phyloP scores from a whole-genome alignment of 2,888 invertebrate genomes.

The Stenodema calcarata region DNA sequence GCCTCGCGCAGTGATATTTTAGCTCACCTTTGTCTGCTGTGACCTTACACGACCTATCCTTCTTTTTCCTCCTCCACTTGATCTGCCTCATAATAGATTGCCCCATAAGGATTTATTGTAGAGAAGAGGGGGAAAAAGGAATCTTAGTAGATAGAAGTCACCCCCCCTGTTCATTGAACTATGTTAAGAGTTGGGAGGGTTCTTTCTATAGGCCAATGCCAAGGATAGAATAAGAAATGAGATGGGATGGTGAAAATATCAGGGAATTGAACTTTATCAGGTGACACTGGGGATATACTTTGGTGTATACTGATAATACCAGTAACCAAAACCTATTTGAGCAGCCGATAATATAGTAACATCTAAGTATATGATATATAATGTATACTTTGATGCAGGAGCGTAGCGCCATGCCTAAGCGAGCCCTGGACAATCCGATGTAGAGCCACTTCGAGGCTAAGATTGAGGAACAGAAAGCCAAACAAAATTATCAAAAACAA shows the following conservation, averaged over 20 bases:
- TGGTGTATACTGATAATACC: no score
- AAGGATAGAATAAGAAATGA: background rate
- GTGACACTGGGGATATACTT: background rate
- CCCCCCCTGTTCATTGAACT: constrained; percentile 13
- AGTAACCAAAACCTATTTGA: no score
- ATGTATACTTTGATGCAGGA: no score
- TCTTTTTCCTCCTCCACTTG: constrained; percentile 9
- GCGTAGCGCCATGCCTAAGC: no score
- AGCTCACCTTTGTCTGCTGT: constrained; percentile 43
- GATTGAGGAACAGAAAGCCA: no score
- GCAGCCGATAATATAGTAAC: no score
- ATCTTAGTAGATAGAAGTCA: constrained; percentile 4
- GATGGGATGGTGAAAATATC: background rate
- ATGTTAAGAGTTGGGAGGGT: background rate
- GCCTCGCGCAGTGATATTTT: constrained; percentile 42
- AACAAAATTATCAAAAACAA: no score
- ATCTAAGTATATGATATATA: no score
- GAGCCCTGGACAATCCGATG: no score
- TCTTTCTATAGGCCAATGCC: background rate
- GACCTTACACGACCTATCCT: constrained; percentile 41
- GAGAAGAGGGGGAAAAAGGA: constrained; percentile 11
- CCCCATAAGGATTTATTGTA: constrained; percentile 29
- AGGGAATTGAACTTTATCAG: background rate
- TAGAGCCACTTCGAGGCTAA: no score
- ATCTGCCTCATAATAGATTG: constrained; percentile 33